Evolutionary conservation across 2,797 vertebrate species (phyloP).

Genomic region (Neosilurus mollespiculum): DNA sequence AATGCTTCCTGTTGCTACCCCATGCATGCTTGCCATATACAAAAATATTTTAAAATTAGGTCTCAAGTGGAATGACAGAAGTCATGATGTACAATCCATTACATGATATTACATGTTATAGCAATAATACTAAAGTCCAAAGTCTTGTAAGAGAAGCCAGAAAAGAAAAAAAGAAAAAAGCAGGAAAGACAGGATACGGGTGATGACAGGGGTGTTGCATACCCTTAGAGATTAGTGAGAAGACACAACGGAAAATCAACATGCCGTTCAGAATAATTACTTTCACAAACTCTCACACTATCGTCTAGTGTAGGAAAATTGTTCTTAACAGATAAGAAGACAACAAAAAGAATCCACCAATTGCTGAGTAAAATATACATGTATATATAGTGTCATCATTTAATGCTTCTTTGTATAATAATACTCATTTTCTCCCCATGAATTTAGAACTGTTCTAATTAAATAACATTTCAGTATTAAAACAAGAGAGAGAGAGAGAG

Average conservation of each 20-base stretch:
- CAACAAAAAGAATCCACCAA: neutral
- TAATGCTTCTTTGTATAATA: neutral
- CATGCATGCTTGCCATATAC: neutral
- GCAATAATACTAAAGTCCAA: neutral
- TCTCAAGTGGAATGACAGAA: neutral
- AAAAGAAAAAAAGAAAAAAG: constrained; percentile 35
- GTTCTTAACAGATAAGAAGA: constrained; percentile 21
- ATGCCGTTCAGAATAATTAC: constrained; percentile 36
- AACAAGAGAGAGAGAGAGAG: neutral
- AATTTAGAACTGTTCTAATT: constrained; percentile 58
- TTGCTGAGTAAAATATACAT: too few species aligned
- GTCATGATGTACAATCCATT: neutral
- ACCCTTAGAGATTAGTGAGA: constrained; percentile 50
- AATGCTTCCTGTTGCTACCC: neutral
- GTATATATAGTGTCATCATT: neutral
- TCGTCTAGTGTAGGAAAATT: neutral
- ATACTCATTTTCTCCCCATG: constrained; percentile 57
- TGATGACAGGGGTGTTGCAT: constrained; percentile 43
- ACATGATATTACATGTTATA: neutral
- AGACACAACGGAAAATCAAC: constrained; percentile 43
- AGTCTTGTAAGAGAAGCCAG: neutral
- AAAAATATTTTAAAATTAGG: neutral
- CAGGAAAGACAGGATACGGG: constrained; percentile 42
- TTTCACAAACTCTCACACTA: neutral
- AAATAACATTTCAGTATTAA: constrained; percentile 44